phyloP scores from a whole-genome alignment of 2,888 invertebrate genomes.

The Acheta domesticus region DNA sequence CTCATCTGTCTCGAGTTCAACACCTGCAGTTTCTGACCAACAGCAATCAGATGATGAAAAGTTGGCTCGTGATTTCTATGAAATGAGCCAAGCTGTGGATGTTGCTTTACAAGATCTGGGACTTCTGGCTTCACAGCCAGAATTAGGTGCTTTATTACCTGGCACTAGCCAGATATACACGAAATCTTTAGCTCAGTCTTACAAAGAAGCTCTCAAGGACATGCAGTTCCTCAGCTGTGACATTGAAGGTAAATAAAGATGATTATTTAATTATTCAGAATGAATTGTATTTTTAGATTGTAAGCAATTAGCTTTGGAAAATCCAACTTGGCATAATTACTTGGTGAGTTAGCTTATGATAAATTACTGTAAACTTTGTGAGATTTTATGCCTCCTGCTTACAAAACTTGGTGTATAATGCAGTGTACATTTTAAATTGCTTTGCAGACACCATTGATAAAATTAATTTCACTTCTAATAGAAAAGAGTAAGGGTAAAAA shows the following conservation, averaged over 20 bases:
- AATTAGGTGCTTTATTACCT: background rate
- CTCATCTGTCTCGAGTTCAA: background rate
- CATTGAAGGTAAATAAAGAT: conserved; percentile 35
- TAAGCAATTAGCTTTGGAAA: background rate
- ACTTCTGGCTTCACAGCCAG: background rate
- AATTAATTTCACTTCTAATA: background rate
- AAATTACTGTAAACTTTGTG: no score
- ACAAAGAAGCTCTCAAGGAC: conserved; percentile 34
- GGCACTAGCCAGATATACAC: background rate
- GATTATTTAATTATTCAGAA: background rate
- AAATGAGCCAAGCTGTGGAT: conserved; percentile 31
- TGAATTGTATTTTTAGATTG: background rate
- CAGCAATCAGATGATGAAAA: conserved; percentile 29
- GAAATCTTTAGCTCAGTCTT: conserved; percentile 25
- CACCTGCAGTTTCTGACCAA: no score
- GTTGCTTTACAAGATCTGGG: conserved; percentile 27
- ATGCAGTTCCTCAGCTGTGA: conserved; percentile 37
- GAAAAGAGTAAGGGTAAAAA: background rate
- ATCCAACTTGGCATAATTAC: no score
- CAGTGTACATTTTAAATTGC: background rate
- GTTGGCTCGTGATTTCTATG: conserved; percentile 32
- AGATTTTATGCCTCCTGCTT: no score
- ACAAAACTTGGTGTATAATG: background rate
- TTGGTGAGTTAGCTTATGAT: no score
- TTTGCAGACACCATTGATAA: background rate